Conservation (phyloP, 1,140 invertebrate genomes). For the Danaus plexippus region DNA sequence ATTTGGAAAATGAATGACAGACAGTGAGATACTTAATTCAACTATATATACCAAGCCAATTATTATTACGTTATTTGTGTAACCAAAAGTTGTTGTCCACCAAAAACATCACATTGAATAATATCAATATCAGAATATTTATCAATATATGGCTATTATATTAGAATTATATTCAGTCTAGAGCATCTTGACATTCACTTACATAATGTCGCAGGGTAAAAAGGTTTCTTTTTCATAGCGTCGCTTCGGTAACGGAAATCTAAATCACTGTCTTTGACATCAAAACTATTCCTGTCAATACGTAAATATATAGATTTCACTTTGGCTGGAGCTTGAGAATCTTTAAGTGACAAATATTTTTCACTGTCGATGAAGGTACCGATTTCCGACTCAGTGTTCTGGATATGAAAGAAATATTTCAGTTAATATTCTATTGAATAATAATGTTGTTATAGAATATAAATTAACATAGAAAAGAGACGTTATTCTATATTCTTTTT, state of each 20-base stretch:
- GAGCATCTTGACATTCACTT: conserved; percentile 23
- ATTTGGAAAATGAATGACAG: too few species aligned
- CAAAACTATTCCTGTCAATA: conserved; percentile 41
- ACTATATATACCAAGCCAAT: too few species aligned
- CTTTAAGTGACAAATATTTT: conserved; percentile 35
- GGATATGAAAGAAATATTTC: conserved; percentile 11
- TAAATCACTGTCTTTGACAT: conserved; percentile 50
- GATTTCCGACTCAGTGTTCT: conserved; percentile 19
- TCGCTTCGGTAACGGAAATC: conserved; percentile 68
- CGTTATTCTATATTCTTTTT: background rate
- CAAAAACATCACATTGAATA: too few species aligned
- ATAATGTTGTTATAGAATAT: too few species aligned
- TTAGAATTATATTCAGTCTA: too few species aligned
- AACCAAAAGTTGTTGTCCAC: too few species aligned
- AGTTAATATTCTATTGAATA: too few species aligned
- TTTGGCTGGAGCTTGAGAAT: conserved; percentile 16
- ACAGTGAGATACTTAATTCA: too few species aligned
- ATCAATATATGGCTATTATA: too few species aligned
- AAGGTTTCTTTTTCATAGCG: conserved; percentile 57
- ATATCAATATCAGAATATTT: too few species aligned
- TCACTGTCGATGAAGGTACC: conserved; percentile 33
- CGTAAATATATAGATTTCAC: conserved; percentile 44
- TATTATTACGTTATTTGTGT: too few species aligned
- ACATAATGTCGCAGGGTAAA: conserved; percentile 59
- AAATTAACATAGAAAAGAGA: too few species aligned